Conservation (phyloP, 2,888 invertebrate genomes). For the Cheilosia variabilis region DNA sequence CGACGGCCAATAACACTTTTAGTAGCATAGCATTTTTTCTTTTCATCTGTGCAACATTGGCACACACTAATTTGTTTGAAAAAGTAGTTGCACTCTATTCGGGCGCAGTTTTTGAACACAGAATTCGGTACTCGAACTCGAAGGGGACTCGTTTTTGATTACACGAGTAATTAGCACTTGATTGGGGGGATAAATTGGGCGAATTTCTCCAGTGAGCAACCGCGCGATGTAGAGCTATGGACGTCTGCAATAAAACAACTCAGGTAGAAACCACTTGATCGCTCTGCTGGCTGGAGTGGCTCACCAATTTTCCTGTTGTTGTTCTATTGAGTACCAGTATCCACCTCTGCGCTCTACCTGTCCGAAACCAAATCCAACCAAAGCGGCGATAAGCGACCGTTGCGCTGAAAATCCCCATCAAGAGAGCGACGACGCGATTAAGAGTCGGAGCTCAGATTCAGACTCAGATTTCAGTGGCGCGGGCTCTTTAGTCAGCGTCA, state of each 20-base stretch:
- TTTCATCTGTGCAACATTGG: neutral
- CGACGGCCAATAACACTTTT: conserved; percentile 46
- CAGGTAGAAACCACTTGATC: conserved; percentile 71
- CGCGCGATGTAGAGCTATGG: conserved; percentile 58
- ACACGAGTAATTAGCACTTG: conserved; percentile 1
- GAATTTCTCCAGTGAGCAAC: conserved; percentile 25
- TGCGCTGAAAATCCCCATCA: conserved; percentile 11
- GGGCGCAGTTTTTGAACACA: neutral
- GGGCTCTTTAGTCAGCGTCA: conserved; percentile 43
- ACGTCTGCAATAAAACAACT: conserved; percentile 62
- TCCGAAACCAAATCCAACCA: conserved; percentile 17
- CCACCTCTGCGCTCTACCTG: conserved; percentile 40
- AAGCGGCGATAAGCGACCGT: neutral
- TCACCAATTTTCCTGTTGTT: conserved; percentile 41
- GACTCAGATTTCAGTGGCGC: neutral
- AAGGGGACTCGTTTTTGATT: neutral
- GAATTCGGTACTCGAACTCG: neutral
- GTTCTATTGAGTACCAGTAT: conserved; percentile 8
- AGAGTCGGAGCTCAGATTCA: neutral
- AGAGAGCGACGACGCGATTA: neutral
- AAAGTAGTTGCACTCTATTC: neutral
- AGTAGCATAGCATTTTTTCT: conserved; percentile 20
- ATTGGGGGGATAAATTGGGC: neutral
- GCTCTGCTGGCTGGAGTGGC: conserved; percentile 31
- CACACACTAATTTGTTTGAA: conserved; percentile 3